These are phyloP conservation scores for Clytia hemisphaerica DNA, from an alignment of 30 jellyfish, hydroid and myxozoan genomes.

Conservation along the genomic window DNA sequence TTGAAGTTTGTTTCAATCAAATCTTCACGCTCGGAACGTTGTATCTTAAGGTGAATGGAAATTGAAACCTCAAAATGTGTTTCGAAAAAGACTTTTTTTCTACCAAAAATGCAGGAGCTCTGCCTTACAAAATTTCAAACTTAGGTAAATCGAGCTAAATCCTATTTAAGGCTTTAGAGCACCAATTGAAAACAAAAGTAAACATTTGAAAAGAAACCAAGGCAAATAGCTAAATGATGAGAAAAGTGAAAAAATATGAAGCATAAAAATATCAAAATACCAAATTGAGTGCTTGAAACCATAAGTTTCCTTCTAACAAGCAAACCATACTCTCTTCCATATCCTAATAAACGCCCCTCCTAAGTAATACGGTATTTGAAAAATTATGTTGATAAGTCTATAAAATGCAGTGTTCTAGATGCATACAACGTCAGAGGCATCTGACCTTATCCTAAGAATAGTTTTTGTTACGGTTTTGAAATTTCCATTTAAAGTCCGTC, in stretches of 20 bases:
- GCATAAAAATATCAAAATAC: constrained; percentile 13
- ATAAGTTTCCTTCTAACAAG: constrained; percentile 56
- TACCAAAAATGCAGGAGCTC: no score
- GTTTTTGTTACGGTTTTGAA: no score
- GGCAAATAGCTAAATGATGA: not conserved
- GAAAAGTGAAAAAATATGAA: not conserved
- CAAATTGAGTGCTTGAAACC: constrained; percentile 78
- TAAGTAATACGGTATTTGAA: no score
- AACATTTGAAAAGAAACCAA: constrained; percentile 36
- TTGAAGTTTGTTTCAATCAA: constrained; percentile 50
- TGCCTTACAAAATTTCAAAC: no score
- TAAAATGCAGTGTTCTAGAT: no score
- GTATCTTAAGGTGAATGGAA: constrained; percentile 12
- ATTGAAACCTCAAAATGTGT: not conserved
- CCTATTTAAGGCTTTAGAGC: no score
- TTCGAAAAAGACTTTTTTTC: no score
- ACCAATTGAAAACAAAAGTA: constrained; percentile 43
- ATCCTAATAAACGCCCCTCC: constrained; percentile 44
- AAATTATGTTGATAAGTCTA: no score
- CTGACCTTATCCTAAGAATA: no score
- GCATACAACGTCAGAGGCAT: no score
- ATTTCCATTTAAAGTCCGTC: no score
- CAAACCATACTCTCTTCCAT: constrained; percentile 59
- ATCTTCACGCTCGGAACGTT: constrained; percentile 40
- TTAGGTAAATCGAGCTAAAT: no score